Base-by-base conservation (phyloP, 2,797 vertebrate genomes). In the Poecilia velifera region DNA sequence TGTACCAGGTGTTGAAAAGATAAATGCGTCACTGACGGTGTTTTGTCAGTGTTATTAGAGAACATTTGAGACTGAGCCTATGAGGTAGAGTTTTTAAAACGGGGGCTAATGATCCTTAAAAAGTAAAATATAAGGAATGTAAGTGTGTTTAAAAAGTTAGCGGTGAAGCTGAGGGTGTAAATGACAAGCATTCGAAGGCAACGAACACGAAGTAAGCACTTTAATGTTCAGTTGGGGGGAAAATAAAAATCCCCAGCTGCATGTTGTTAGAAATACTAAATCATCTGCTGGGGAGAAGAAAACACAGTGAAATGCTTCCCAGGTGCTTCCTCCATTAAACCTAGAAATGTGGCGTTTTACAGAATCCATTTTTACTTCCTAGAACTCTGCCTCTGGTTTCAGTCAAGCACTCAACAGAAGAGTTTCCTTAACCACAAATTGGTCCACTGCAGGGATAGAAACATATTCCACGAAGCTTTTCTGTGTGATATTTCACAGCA, bases 321-420 rank as follows among this genome's bases (percentile, higher is more conserved):
- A 72, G 68, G 41, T 72, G 68, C 28, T 28, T 71, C 43, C n/a
- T 72, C 68, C 43, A 72, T 43, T 43, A 70, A 70, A 31, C 6
- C 2, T 72, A 14, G n/a, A 72, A 45, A 72, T 45, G 13, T 7
- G 28, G 10, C 3, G 22, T 14, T 28, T 71, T 28, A 46, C 14
- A 18, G 25, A 45, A 71, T 71, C 41, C 43, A 16, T 71, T 71
- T 46, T 45, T 43, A n/a, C 45, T 71, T 6, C 22, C 43, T 46
- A 46, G 68, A 71, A 28, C n/a, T n/a, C 9, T n/a, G 39, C 41
- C 66, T 70, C 22, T 43, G 12, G 39, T n/a, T 46, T 45, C 68
- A 71, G n/a, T 46, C 41, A 28, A 28, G n/a, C 51, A 22, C 43
- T 71, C n/a, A 28, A 71, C 68, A 70, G 22, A n/a, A n/a, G 10